Evolutionary conservation across 2,797 vertebrate genomes (phyloP).

Genomic region (Chanos chanos): DNA sequence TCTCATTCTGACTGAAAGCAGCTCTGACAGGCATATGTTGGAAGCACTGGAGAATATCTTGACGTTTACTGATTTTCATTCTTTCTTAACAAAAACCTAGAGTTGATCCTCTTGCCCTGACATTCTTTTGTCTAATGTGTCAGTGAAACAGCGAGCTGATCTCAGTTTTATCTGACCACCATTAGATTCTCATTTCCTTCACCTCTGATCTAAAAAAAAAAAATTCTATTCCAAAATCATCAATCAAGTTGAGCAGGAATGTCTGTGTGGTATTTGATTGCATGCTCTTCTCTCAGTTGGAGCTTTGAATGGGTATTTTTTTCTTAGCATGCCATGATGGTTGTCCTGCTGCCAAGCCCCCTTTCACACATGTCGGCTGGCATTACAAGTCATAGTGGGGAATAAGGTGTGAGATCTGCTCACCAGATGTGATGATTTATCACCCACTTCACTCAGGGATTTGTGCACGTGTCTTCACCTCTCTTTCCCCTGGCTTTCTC

Average conservation of each 20-base stretch:
- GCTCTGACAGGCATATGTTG: constrained; percentile 11
- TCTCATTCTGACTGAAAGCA: background rate
- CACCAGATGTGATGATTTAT: constrained; percentile 45
- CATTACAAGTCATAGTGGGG: constrained; percentile 11
- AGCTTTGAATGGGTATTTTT: constrained; percentile 4
- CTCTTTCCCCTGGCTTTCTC: constrained; percentile 2
- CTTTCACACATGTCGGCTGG: constrained; percentile 24
- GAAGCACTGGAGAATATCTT: constrained; percentile 9
- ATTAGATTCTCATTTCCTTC: background rate
- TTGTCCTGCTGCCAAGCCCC: constrained; percentile 18
- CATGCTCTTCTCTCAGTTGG: background rate
- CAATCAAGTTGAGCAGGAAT: constrained; percentile 18
- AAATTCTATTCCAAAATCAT: constrained; percentile 4
- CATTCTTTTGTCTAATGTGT: background rate
- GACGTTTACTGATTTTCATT: constrained; percentile 25
- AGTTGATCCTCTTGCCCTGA: background rate
- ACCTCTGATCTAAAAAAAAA: no score
- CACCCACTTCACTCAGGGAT: constrained; percentile 19
- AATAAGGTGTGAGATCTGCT: constrained; percentile 40
- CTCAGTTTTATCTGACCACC: background rate
- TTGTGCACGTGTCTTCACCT: constrained; percentile 14
- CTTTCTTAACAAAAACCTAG: background rate
- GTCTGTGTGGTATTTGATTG: background rate
- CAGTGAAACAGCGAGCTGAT: background rate
- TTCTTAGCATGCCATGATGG: constrained; percentile 14